Evolutionary conservation across 1,140 invertebrate species (phyloP), one percentile per base, ranked within the genome.

Genomic region (Caenorhabditis briggsae): DNA sequence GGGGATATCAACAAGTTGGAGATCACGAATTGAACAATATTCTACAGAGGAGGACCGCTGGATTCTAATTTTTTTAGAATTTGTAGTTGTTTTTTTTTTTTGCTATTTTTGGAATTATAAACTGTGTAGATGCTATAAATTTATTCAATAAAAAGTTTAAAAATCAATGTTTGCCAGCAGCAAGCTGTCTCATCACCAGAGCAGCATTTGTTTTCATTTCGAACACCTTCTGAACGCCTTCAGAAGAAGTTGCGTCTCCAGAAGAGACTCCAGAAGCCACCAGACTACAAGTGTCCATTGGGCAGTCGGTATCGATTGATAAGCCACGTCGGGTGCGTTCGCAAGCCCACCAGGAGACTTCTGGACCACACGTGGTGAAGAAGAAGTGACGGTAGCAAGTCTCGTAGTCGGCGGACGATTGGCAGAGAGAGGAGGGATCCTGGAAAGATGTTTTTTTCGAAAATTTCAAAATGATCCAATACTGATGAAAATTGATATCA

Each of bases 341-440:
- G 41, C 84, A 85, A 0, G 64, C 61, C 84, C 84, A 85, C 84
- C 84, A 85, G n/a, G 59, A 53, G 84, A 25, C 25, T 50, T 85
- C 84, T n/a, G 46, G 12, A 16, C 84, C 84, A 25, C 84, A 85
- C 0, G 59, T 74, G 33, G 48, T 11, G 16, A 1, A 9, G 84
- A 74, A 85, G 18, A 50, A 50, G 11, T n/a, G n/a, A 25, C 61
- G 74, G 59, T 74, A 23, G 46, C 84, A 85, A 0, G 74, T 85
- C 12, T 65, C 84, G 20, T 55, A 74, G 59, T 65, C 50, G 20
- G 46, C 84, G 6, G 48, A 48, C 7, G 59, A 11, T 14, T 50
- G 23, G 48, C 84, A 85, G n/a, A 56, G 43, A 33, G 7, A 3
- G 12, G 65, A 43, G 5, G 65, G 65, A 9, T 12, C 9, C 65